Evolutionary conservation across 2,797 vertebrate genomes (phyloP).

Genomic region (Emydoidea blandingii): DNA sequence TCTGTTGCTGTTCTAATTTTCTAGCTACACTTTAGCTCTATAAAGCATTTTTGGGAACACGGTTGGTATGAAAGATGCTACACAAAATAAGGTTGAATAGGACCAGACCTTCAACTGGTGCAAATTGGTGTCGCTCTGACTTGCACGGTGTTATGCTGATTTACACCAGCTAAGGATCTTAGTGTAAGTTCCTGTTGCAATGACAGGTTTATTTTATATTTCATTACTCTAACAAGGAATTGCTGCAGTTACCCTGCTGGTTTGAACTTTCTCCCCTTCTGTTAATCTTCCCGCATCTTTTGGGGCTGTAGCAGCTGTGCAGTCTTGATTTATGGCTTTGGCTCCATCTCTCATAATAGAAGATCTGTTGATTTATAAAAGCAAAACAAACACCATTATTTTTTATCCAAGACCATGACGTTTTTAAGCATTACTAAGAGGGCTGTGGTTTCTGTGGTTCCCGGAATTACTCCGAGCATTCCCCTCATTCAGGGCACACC

Average conservation of each 20-base stretch:
- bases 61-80: not conserved
- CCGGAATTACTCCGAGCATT: not conserved
- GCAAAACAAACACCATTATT: conserved; percentile 5
- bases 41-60: not conserved
- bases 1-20: accelerated
- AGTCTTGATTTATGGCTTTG: not conserved
- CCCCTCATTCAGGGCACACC: not conserved
- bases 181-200: not conserved
- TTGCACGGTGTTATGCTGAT: not conserved
- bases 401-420: not conserved
- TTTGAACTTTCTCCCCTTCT: conserved; percentile 81
- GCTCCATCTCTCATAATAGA: not conserved
- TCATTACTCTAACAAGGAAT: not conserved
- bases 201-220: accelerated
- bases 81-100: not conserved
- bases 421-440: not conserved
- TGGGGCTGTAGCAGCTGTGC: not conserved
- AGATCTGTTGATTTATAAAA: conserved; percentile 32
- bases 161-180: not conserved
- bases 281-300: conserved; percentile 64
- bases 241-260: conserved; percentile 83
- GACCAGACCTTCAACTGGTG: not conserved
- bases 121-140: not conserved
- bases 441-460: not conserved
- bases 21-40: not conserved